A percentile compares a stretch with the other conserved stretches of the same genome.
Evolutionary conservation across 2,113 vertebrate species (phyloP).

Genomic region (Burhinus bistriatus): DNA sequence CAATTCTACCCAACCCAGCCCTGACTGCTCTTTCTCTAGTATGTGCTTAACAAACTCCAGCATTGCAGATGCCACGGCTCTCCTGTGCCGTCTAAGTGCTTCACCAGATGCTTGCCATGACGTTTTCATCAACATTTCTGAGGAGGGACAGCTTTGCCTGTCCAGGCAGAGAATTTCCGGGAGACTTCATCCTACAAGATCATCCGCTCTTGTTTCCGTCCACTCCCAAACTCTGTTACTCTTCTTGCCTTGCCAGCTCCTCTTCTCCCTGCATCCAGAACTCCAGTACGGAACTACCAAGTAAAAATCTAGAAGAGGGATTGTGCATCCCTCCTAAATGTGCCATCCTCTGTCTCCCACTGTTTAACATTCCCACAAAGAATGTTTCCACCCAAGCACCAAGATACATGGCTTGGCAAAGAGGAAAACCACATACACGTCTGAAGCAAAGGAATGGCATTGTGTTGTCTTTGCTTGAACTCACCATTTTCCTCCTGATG

Average conservation of each 20-base stretch:
- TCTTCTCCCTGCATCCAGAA: neutral
- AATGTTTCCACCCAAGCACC: neutral
- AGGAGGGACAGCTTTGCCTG: neutral
- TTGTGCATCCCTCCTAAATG: neutral
- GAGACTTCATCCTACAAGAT: neutral
- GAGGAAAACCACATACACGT: neutral
- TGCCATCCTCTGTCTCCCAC: neutral
- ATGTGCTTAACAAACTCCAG: neutral
- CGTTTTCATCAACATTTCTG: neutral
- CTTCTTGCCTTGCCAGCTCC: neutral
- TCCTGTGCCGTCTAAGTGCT: neutral
- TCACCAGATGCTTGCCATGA: neutral
- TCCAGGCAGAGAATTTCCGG: neutral
- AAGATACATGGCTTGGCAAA: neutral
- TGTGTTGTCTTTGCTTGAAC: neutral
- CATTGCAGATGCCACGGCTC: neutral
- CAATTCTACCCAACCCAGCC: neutral
- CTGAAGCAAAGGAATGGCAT: neutral
- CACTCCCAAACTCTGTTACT: neutral
- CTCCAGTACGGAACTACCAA: fast-evolving
- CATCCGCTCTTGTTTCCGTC: neutral
- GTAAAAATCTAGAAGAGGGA: neutral
- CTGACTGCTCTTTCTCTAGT: neutral
- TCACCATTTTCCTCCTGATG: neutral
- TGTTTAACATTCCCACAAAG: neutral